Percentiles rank a stretch among this genome's conserved stretches.
These are phyloP conservation scores for Hycleus cichorii DNA, from an alignment of 1,140 invertebrate species.

Conservation along the genomic window DNA sequence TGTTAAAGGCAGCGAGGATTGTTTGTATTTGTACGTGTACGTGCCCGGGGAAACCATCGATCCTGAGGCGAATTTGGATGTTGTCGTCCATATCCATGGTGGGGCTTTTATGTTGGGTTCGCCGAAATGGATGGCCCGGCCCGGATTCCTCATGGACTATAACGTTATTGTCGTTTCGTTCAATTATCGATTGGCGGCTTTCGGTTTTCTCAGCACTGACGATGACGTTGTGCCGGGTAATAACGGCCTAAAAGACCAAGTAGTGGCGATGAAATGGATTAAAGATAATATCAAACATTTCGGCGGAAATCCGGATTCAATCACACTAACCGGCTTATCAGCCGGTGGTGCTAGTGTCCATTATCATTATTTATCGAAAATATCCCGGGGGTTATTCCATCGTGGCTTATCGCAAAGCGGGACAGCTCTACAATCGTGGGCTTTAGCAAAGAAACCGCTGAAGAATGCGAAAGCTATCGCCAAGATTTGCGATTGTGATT, in stretches of 20 bases:
- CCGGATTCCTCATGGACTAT: conserved; percentile 50
- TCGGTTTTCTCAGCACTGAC: conserved; percentile 54
- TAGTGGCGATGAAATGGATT: conserved; percentile 52
- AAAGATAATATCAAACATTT: conserved; percentile 49
- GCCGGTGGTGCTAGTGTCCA: conserved; percentile 50
- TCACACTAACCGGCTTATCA: conserved; percentile 47
- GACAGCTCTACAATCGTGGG: conserved; percentile 63
- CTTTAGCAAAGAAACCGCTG: conserved; percentile 54
- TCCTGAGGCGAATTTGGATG: conserved; percentile 39
- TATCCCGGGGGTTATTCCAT: conserved; percentile 50
- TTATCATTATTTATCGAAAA: conserved; percentile 51
- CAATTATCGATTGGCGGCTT: conserved; percentile 56
- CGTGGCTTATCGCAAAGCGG: conserved; percentile 74
- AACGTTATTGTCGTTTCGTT: conserved; percentile 55
- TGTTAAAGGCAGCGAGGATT: conserved; percentile 41
- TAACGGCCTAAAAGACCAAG: conserved; percentile 57
- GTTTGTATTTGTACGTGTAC: conserved; percentile 47
- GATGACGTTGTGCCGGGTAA: conserved; percentile 50
- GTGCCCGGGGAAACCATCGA: conserved; percentile 35
- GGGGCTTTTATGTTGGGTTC: conserved; percentile 52
- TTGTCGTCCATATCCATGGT: conserved; percentile 54
- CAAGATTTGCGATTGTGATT: conserved; percentile 60
- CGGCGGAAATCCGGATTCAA: conserved; percentile 46
- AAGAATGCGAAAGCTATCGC: conserved; percentile 62
- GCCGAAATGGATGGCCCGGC: conserved; percentile 43